A percentile compares a stretch with the other conserved stretches of the same genome.
phyloP scores from a whole-genome alignment of 2,888 invertebrate genomes.

The Drosophila picticornis region DNA sequence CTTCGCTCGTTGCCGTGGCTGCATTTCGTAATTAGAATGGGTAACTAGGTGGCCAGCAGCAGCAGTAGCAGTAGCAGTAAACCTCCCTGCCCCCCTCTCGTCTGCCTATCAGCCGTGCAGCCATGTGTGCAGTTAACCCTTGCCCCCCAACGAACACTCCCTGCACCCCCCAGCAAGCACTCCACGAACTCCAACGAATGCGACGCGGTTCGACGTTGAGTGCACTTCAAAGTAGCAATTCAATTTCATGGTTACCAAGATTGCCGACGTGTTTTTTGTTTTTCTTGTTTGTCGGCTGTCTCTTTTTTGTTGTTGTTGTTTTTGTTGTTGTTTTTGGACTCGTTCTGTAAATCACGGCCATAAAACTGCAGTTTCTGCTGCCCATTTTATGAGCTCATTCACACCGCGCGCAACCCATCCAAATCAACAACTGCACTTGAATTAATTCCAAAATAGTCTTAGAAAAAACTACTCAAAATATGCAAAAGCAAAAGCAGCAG shows the following conservation, averaged over 20 bases:
- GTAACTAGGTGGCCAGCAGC: slow-evolving; percentile 70
- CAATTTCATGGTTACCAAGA: slow-evolving; percentile 79
- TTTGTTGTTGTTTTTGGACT: slow-evolving; percentile 3
- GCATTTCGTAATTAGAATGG: slow-evolving; percentile 75
- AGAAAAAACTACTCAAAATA: neutral
- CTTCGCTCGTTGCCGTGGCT: slow-evolving; percentile 57
- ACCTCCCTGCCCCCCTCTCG: neutral
- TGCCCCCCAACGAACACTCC: slow-evolving; percentile 17
- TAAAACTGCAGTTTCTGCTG: slow-evolving; percentile 59
- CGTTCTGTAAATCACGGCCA: slow-evolving; percentile 68
- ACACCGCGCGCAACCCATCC: slow-evolving; percentile 24
- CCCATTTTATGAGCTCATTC: slow-evolving; percentile 46
- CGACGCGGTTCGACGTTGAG: slow-evolving; percentile 63
- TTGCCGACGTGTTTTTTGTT: slow-evolving; percentile 36
- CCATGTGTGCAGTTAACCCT: slow-evolving; percentile 77
- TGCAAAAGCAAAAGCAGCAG: neutral
- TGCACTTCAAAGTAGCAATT: slow-evolving; percentile 83
- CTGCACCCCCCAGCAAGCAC: neutral
- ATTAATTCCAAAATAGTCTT: slow-evolving; percentile 41
- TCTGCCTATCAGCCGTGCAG: slow-evolving; percentile 73
- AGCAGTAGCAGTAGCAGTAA: slow-evolving; percentile 4
- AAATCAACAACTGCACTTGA: slow-evolving; percentile 46
- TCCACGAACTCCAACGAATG: slow-evolving; percentile 5
- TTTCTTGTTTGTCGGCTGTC: neutral
- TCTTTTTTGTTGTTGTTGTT: neutral